Conservation (phyloP, 2,888 invertebrate genomes). For the Idaea dimidiata region DNA sequence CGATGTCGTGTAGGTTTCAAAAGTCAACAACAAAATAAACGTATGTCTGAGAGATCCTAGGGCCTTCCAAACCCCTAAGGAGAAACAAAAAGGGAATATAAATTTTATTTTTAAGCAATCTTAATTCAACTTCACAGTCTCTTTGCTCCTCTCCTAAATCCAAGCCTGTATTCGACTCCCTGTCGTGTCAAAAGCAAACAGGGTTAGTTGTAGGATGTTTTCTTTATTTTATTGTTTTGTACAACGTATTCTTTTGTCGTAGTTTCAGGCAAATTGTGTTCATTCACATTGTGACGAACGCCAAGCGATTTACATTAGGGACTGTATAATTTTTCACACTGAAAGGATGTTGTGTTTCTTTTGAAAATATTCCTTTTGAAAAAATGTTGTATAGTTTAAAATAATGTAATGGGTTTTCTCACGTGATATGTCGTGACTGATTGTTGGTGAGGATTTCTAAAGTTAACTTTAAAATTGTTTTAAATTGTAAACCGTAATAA, state of each 20-base stretch:
- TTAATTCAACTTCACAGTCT: neutral
- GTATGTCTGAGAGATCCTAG: too few species aligned
- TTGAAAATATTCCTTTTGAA: neutral
- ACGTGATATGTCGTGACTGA: neutral
- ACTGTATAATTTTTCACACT: slow-evolving; percentile 4
- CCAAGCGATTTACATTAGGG: neutral
- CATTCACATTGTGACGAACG: slow-evolving; percentile 3
- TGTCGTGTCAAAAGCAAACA: slow-evolving; percentile 38
- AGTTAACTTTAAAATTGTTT: too few species aligned
- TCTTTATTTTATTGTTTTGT: slow-evolving; percentile 39
- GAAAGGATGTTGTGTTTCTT: neutral
- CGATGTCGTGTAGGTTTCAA: too few species aligned
- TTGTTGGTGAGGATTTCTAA: neutral
- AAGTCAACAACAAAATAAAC: too few species aligned
- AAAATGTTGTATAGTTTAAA: neutral
- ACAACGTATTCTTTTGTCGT: slow-evolving; percentile 31
- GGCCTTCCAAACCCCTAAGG: too few species aligned
- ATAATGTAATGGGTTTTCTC: neutral
- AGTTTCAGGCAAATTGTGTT: slow-evolving; percentile 19
- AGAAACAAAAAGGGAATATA: too few species aligned
- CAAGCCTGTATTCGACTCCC: slow-evolving; percentile 22
- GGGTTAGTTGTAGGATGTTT: slow-evolving; percentile 36
- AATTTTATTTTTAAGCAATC: too few species aligned
- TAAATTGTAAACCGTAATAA: too few species aligned
- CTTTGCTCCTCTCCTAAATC: slow-evolving; percentile 9